Conservation (phyloP, 2,888 invertebrate genomes). For the Meliscaeva auricollis region DNA sequence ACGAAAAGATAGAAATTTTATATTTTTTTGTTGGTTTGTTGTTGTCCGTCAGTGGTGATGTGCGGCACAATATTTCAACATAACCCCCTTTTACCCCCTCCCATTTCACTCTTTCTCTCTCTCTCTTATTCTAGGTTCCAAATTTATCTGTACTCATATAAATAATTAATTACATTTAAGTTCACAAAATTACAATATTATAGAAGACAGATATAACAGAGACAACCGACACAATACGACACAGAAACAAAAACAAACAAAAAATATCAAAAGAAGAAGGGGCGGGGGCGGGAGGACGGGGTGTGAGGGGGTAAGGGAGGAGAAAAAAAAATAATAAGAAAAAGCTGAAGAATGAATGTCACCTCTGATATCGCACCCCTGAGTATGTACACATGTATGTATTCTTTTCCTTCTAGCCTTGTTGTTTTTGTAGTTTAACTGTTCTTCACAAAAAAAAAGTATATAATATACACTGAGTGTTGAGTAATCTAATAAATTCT, state of each 20-base stretch:
- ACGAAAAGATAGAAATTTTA: no score
- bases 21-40: slow-evolving; percentile 27
- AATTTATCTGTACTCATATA: slow-evolving; percentile 62
- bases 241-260: slow-evolving; percentile 43
- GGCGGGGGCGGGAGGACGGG: slow-evolving; percentile 38
- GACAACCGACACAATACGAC: slow-evolving; percentile 50
- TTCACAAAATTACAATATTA: slow-evolving; percentile 71
- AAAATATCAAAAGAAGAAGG: slow-evolving; percentile 32
- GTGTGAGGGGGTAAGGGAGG: slow-evolving; percentile 30
- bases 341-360: slow-evolving; percentile 67
- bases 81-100: slow-evolving; percentile 4
- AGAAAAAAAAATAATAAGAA: slow-evolving; percentile 27
- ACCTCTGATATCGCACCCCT: slow-evolving; percentile 75
- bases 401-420: slow-evolving; percentile 56
- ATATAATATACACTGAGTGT: slow-evolving; percentile 72
- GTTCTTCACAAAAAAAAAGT: slow-evolving; percentile 52
- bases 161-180: slow-evolving; percentile 75
- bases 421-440: slow-evolving; percentile 43
- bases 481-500: slow-evolving; percentile 75
- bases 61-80: slow-evolving; percentile 3
- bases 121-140: slow-evolving; percentile 10
- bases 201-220: slow-evolving; percentile 37
- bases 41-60: neutral
- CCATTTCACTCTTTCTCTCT: neutral
- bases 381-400: slow-evolving; percentile 48